Conservation (phyloP, 2,797 vertebrate species). For the Fistularia commersonii region DNA sequence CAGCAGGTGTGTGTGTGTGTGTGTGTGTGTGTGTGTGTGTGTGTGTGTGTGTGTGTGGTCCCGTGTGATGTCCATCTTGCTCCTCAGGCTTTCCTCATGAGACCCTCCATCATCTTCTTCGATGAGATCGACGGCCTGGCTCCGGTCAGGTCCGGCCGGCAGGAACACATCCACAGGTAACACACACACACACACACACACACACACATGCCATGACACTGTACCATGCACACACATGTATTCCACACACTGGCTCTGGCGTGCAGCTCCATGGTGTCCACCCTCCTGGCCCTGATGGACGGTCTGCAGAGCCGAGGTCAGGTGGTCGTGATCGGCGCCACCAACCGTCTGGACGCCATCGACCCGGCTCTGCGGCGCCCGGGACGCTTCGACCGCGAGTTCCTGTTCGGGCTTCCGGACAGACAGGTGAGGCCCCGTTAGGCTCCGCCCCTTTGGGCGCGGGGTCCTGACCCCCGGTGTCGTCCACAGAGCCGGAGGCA, state of each 20-base stretch:
- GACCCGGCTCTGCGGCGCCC: conserved; percentile 98
- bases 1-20: conserved; percentile 80
- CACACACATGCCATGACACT: not conserved
- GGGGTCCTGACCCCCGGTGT: no score
- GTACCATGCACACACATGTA: not conserved
- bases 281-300: conserved; percentile 97
- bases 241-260: conserved; percentile 1
- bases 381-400: conserved; percentile 98
- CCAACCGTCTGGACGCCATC: conserved; percentile 97
- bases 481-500: conserved; percentile 68
- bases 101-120: conserved; percentile 97
- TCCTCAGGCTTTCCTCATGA: conserved; percentile 93
- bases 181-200: no score
- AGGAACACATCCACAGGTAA: conserved; percentile 99
- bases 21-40: no score
- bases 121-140: conserved; percentile 99
- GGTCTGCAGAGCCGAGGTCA: conserved; percentile 95
- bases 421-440: conserved; percentile 79
- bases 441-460: no score
- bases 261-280: conserved; percentile 94
- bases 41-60: no score
- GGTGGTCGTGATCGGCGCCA: conserved; percentile 97
- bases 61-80: no score
- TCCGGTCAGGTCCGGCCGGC: conserved; percentile 95
- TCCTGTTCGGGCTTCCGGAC: conserved; percentile 95